phyloP scores from a whole-genome alignment of 2,888 invertebrate genomes.

The Ichneumoninae sp. region DNA sequence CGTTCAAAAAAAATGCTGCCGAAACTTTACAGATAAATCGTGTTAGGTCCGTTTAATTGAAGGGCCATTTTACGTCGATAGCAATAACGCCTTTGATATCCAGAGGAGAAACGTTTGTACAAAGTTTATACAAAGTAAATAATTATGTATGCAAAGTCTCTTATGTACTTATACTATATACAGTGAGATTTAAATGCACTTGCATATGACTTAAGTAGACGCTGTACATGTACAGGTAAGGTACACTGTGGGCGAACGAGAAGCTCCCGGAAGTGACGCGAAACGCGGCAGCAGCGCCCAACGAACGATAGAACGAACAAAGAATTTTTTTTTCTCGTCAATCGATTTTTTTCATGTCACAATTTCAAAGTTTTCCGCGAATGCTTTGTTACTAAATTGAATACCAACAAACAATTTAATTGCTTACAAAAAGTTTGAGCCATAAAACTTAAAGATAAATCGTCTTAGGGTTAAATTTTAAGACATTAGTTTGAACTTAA shows the following conservation, averaged over 20 bases:
- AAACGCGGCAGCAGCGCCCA: not conserved
- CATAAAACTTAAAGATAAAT: no score
- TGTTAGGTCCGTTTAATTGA: no score
- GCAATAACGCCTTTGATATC: no score
- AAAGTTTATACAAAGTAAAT: no score
- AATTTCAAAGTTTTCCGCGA: not conserved
- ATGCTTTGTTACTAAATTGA: not conserved
- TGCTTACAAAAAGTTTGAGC: no score
- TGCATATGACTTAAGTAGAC: not conserved
- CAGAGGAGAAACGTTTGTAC: no score
- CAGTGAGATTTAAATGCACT: not conserved
- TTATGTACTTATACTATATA: not conserved
- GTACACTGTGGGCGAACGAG: slow-evolving; percentile 17
- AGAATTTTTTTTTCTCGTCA: not conserved
- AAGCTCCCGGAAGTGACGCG: slow-evolving; percentile 18
- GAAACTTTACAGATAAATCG: no score
- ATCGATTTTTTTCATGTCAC: not conserved
- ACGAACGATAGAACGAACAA: not conserved
- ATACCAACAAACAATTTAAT: no score
- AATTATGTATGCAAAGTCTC: not conserved
- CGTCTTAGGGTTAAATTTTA: no score
- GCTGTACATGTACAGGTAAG: slow-evolving; percentile 9
- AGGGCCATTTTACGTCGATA: no score
- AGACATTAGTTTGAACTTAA: no score
- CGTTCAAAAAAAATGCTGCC: no score